Conservation (phyloP, 2,888 invertebrate species). For the Sipha maydis region DNA sequence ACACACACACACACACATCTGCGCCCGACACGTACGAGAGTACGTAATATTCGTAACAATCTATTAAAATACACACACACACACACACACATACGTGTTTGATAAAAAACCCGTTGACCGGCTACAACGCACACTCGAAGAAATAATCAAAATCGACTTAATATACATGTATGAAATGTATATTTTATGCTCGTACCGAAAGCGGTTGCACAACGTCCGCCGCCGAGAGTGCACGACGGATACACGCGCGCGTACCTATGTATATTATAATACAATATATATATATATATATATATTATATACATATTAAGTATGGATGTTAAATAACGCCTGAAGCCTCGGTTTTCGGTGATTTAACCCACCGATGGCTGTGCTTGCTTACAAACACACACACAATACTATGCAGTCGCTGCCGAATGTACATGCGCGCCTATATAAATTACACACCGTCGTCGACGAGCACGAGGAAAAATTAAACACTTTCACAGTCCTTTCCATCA, state of each 20-base stretch:
- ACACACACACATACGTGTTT: not conserved
- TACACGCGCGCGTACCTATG: not conserved
- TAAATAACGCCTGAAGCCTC: not conserved
- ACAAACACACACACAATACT: too few relatives aligned
- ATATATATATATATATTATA: not conserved
- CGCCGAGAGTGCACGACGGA: not conserved
- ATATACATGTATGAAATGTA: not conserved
- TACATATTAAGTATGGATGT: not conserved
- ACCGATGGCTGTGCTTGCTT: too few relatives aligned
- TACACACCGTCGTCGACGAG: too few relatives aligned
- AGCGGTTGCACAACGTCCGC: constrained; percentile 35
- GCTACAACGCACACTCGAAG: constrained; percentile 18
- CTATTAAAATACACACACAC: not conserved
- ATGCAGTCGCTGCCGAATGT: too few relatives aligned
- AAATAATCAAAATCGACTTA: constrained; percentile 36
- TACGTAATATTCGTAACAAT: not conserved
- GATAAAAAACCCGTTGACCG: constrained; percentile 20
- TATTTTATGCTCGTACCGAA: not conserved
- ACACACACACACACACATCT: too few relatives aligned
- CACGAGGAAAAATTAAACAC: too few relatives aligned
- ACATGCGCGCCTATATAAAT: too few relatives aligned
- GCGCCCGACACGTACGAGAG: not conserved
- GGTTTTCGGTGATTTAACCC: not conserved
- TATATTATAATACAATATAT: not conserved
- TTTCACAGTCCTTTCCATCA: too few relatives aligned